phyloP scores from a whole-genome alignment of 92 coral and sea anemone genomes.

The Phenganax stokvisi region DNA sequence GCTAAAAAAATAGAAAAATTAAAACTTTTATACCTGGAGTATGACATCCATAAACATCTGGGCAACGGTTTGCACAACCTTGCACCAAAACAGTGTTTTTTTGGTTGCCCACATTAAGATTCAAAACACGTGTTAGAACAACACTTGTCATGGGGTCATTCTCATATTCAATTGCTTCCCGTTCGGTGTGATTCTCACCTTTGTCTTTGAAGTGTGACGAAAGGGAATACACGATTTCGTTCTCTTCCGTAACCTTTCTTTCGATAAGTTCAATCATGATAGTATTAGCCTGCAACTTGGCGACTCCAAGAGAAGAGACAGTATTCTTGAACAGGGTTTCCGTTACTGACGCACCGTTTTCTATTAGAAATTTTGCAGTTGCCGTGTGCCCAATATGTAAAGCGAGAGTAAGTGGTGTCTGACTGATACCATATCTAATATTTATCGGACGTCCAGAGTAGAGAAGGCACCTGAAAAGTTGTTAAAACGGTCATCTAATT shows the following conservation, averaged over 20 bases:
- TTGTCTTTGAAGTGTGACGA: not conserved
- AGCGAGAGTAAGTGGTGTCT: conserved; percentile 33
- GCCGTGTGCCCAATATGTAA: conserved; percentile 9
- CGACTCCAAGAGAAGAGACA: conserved; percentile 23
- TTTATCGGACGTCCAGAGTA: conserved; percentile 19
- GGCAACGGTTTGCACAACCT: conserved; percentile 31
- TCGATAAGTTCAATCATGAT: conserved; percentile 14
- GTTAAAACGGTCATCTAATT: conserved; percentile 24
- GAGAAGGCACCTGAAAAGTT: conserved; percentile 20
- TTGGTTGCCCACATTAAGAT: conserved; percentile 36
- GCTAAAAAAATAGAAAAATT: not conserved
- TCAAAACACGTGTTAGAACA: not conserved
- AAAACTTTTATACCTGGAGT: conserved; percentile 27
- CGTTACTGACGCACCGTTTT: conserved; percentile 22
- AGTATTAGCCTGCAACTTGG: not conserved
- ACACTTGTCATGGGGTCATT: not conserved
- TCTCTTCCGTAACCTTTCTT: not conserved
- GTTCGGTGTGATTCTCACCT: not conserved
- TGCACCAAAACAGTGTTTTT: conserved; percentile 32
- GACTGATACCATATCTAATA: conserved; percentile 20
- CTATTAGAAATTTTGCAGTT: conserved; percentile 9
- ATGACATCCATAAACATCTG: conserved; percentile 36
- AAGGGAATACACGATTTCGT: conserved; percentile 2
- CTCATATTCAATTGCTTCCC: not conserved
- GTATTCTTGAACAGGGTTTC: not conserved